phyloP scores from a whole-genome alignment of 2,888 invertebrate genomes.

The Neoascia interrupta region DNA sequence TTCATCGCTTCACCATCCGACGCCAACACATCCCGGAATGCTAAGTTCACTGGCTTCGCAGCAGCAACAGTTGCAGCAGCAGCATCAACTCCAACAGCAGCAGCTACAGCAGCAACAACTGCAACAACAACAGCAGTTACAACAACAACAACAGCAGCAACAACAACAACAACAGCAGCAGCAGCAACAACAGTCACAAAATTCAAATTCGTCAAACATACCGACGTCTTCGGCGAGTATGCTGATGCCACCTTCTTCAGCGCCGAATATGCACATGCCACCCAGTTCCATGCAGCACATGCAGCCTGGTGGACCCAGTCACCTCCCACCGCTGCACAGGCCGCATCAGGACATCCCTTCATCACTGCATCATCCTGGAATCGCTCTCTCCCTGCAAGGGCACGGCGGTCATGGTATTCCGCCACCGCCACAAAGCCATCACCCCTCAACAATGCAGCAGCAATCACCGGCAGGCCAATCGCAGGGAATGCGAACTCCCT shows the following conservation, averaged over 20 bases:
- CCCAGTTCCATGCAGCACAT: slow-evolving; percentile 73
- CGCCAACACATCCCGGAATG: slow-evolving; percentile 58
- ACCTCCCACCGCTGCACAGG: slow-evolving; percentile 77
- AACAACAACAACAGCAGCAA: slow-evolving; percentile 66
- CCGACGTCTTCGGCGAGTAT: slow-evolving; percentile 76
- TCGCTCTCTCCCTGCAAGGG: slow-evolving; percentile 77
- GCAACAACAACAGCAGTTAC: slow-evolving; percentile 60
- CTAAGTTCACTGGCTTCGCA: slow-evolving; percentile 48
- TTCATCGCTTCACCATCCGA: slow-evolving; percentile 66
- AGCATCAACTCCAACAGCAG: slow-evolving; percentile 73
- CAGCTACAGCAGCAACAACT: slow-evolving; percentile 61
- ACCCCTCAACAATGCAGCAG: slow-evolving; percentile 72
- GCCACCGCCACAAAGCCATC: slow-evolving; percentile 75
- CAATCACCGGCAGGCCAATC: slow-evolving; percentile 70
- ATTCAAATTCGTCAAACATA: slow-evolving; percentile 60
- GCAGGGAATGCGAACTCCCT: slow-evolving; percentile 76
- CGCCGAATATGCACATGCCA: slow-evolving; percentile 71
- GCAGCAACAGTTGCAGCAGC: slow-evolving; percentile 69
- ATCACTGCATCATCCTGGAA: slow-evolving; percentile 79
- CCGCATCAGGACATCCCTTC: slow-evolving; percentile 78
- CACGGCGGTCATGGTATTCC: slow-evolving; percentile 72
- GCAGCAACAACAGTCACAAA: slow-evolving; percentile 72
- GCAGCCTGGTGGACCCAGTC: slow-evolving; percentile 70
- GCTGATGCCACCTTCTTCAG: slow-evolving; percentile 79
- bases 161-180: slow-evolving; percentile 51